A percentile compares a stretch with the other conserved stretches of the same genome.
phyloP scores from a whole-genome alignment of 2,888 invertebrate species.

The Meghimatium bilineatum region DNA sequence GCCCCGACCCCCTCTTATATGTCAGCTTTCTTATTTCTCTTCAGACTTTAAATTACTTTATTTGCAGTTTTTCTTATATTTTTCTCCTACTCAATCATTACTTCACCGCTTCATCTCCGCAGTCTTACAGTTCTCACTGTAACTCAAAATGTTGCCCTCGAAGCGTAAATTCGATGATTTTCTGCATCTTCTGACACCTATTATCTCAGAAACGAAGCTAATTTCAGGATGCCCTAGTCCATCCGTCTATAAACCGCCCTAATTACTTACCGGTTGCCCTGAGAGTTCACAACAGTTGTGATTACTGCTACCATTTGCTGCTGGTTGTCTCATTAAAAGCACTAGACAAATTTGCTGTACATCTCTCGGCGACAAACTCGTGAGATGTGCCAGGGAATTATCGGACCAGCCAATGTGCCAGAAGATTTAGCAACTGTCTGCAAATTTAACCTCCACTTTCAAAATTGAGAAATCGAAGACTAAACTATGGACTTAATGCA shows the following conservation, averaged over 20 bases:
- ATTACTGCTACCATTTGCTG: conserved; percentile 7
- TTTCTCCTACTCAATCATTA: neutral
- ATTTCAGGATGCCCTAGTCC: conserved; percentile 26
- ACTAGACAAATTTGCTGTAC: conserved; percentile 24
- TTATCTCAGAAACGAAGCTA: conserved; percentile 36
- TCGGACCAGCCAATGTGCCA: neutral
- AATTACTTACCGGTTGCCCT: conserved; percentile 20
- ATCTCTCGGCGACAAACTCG: neutral
- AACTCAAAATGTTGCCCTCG: neutral
- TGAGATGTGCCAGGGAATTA: neutral
- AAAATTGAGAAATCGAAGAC: conserved; percentile 22
- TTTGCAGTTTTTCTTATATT: neutral
- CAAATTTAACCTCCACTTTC: neutral
- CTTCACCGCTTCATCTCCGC: neutral
- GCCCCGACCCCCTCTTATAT: too few relatives aligned
- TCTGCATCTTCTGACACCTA: conserved; percentile 16
- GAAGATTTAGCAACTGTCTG: neutral
- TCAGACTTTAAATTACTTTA: neutral
- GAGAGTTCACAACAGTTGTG: conserved; percentile 20
- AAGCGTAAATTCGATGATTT: conserved; percentile 13
- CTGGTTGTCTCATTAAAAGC: neutral
- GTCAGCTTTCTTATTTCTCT: too few relatives aligned
- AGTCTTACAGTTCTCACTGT: neutral
- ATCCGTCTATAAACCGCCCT: conserved; percentile 9
- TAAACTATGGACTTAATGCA: neutral